These are phyloP conservation scores for Acleris laterana DNA, from an alignment of 2,888 invertebrate species.

Conservation along the genomic window DNA sequence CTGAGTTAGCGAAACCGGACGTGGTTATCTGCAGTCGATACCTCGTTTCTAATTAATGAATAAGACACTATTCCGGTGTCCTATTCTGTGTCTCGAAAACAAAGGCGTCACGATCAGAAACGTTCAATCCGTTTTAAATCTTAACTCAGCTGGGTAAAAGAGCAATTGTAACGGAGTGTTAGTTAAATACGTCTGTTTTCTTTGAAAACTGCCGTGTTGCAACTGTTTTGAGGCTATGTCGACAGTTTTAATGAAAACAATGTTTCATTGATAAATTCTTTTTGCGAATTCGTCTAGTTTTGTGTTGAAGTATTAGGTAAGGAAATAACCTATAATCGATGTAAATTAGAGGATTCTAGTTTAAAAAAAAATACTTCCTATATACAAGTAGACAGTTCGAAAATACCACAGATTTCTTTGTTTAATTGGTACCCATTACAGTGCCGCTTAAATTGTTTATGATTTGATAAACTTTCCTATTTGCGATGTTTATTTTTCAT, in stretches of 20 bases:
- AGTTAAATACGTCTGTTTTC: neutral
- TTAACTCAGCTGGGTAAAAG: neutral
- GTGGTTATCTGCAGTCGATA: slow-evolving; percentile 25
- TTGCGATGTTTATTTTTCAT: too few relatives aligned
- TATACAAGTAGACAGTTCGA: too few relatives aligned
- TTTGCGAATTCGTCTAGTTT: slow-evolving; percentile 8
- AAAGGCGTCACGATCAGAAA: slow-evolving; percentile 6
- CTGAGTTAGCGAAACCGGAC: slow-evolving; percentile 24
- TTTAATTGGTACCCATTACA: too few relatives aligned
- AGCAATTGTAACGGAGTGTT: neutral
- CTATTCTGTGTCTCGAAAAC: slow-evolving; percentile 18
- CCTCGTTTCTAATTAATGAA: slow-evolving; percentile 35
- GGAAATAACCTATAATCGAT: too few relatives aligned
- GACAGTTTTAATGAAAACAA: slow-evolving; percentile 30
- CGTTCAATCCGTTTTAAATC: neutral
- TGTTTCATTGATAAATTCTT: slow-evolving; percentile 30
- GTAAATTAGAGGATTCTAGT: too few relatives aligned
- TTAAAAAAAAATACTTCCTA: too few relatives aligned
- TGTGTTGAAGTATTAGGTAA: neutral
- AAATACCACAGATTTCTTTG: too few relatives aligned
- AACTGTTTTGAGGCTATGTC: slow-evolving; percentile 25
- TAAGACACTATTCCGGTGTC: slow-evolving; percentile 32
- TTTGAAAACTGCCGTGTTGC: slow-evolving; percentile 8
- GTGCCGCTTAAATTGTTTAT: too few relatives aligned
- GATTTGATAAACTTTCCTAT: too few relatives aligned